phyloP scores from a whole-genome alignment of 2,797 vertebrate genomes.

The Malurus splendens region DNA sequence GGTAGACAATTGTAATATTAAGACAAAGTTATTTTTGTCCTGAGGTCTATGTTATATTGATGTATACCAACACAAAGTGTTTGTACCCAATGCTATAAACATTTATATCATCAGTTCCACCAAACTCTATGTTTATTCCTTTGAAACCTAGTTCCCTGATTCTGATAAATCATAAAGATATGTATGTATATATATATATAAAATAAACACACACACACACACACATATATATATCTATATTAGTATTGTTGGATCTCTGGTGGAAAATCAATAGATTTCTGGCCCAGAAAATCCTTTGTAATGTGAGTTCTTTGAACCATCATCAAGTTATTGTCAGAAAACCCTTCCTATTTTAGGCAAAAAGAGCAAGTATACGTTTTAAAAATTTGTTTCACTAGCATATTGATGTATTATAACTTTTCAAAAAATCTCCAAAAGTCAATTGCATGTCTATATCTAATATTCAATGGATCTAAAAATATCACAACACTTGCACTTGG shows the following conservation, averaged over 20 bases:
- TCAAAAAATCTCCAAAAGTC: background rate
- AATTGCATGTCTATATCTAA: background rate
- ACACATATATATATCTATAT: too few relatives aligned
- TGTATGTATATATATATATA: background rate
- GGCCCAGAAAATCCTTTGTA: background rate
- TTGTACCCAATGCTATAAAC: background rate
- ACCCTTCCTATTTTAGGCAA: background rate
- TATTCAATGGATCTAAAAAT: background rate
- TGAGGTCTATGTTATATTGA: background rate
- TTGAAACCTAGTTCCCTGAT: background rate
- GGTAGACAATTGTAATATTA: background rate
- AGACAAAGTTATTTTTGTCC: background rate
- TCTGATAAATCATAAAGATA: background rate
- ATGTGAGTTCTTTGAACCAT: background rate
- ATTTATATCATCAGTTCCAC: background rate
- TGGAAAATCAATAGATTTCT: background rate
- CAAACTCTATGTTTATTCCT: background rate
- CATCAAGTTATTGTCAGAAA: fast-evolving
- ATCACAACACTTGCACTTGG: background rate
- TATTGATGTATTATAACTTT: background rate
- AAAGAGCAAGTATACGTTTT: background rate
- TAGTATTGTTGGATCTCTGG: background rate
- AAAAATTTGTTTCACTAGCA: background rate
- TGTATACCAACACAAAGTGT: background rate
- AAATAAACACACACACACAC: too few relatives aligned